These are phyloP conservation scores for Creontiades dilutus DNA, from an alignment of 2,888 invertebrate species.

Conservation along the genomic window DNA sequence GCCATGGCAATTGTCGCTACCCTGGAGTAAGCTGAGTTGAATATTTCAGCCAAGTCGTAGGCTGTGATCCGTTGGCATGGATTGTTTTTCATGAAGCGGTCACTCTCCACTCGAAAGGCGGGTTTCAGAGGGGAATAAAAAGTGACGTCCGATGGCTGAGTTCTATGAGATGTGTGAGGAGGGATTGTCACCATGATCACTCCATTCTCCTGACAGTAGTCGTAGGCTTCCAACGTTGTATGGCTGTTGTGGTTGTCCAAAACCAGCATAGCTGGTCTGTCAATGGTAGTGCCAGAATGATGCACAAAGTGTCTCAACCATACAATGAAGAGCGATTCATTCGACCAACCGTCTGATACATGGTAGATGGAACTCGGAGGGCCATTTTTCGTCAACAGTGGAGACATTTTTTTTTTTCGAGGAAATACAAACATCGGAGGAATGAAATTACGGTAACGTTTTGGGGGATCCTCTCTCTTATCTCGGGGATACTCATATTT, in stretches of 20 bases:
- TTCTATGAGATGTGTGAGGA: conserved; percentile 76
- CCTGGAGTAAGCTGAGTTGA: not conserved
- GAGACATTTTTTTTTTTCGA: too few relatives aligned
- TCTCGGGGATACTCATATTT: too few relatives aligned
- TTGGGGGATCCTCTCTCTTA: too few relatives aligned
- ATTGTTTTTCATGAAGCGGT: not conserved
- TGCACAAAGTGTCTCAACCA: conserved; percentile 1
- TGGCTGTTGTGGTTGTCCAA: conserved; percentile 76
- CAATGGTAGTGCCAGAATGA: not conserved
- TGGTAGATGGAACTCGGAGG: too few relatives aligned
- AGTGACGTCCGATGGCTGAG: conserved; percentile 74
- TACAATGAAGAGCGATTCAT: not conserved
- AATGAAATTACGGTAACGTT: too few relatives aligned
- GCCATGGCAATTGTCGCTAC: not conserved
- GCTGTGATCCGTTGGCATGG: not conserved
- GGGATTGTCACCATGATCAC: conserved; percentile 76
- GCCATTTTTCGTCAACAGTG: too few relatives aligned
- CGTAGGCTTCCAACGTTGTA: conserved; percentile 75
- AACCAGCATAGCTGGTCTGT: not conserved
- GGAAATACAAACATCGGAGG: too few relatives aligned
- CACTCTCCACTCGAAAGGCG: conserved; percentile 76
- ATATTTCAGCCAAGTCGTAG: conserved; percentile 7
- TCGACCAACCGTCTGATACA: conserved; percentile 76
- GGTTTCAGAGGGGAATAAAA: conserved; percentile 76
- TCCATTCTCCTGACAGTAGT: conserved; percentile 75